Evolutionary conservation across 2,888 invertebrate species (phyloP).

Genomic region (Lysandra bellargus): DNA sequence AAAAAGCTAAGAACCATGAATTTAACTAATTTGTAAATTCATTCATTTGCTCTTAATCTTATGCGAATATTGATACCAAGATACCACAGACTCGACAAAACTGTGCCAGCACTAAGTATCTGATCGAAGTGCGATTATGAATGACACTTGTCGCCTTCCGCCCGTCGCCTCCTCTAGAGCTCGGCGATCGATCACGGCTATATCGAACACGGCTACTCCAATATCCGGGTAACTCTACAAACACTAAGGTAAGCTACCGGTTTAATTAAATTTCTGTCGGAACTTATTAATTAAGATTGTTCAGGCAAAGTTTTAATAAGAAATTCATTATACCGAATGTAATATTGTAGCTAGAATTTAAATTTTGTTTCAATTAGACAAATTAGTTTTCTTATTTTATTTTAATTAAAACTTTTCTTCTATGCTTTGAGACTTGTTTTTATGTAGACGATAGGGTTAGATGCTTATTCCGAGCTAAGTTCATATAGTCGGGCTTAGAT

Average conservation of each 20-base stretch:
- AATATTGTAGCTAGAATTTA: neutral
- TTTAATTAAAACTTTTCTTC: neutral
- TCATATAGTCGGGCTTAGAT: no score
- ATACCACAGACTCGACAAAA: neutral
- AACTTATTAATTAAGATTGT: conserved; percentile 29
- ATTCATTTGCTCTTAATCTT: no score
- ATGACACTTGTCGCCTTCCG: conserved; percentile 6
- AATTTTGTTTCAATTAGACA: neutral
- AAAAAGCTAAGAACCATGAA: no score
- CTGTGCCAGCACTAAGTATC: conserved; percentile 1
- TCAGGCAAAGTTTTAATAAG: conserved; percentile 2
- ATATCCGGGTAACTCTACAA: conserved; percentile 29
- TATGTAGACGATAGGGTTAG: no score
- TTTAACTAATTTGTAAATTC: no score
- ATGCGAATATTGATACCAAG: no score
- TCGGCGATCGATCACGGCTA: conserved; percentile 30
- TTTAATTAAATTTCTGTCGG: conserved; percentile 28
- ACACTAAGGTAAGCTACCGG: conserved; percentile 24
- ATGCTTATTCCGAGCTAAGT: no score
- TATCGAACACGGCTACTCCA: conserved; percentile 29
- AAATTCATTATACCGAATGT: neutral
- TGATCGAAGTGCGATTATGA: conserved; percentile 14
- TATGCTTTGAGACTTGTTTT: neutral
- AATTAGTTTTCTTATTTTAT: neutral
- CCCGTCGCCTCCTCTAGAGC: neutral